These are phyloP conservation scores for Nansenia antarctica DNA, from an alignment of 2,113 vertebrate genomes.

Conservation along the genomic window DNA sequence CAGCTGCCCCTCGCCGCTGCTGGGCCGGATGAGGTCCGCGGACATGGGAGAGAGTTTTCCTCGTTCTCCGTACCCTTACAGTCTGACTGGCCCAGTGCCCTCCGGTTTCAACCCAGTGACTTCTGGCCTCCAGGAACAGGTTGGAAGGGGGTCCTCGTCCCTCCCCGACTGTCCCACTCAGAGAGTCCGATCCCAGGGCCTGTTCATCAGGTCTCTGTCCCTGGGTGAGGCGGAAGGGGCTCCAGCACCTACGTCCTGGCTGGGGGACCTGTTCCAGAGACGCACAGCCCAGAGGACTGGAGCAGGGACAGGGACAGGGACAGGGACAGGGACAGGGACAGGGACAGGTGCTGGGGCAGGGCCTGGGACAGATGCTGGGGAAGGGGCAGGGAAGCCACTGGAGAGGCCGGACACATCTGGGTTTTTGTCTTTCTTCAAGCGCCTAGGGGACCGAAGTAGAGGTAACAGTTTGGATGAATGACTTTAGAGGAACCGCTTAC, in stretches of 20 bases:
- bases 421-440: conserved; percentile 71
- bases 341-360: background rate
- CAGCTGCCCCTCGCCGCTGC: background rate
- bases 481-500: conserved; percentile 10
- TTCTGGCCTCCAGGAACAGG: background rate
- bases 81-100: background rate
- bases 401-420: conserved; percentile 52
- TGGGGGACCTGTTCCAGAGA: conserved; percentile 64
- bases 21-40: background rate
- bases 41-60: background rate
- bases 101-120: background rate
- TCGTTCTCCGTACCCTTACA: background rate
- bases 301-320: conserved; percentile 44
- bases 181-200: conserved; percentile 17
- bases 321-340: conserved; percentile 1
- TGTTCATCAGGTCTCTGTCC: conserved; percentile 47
- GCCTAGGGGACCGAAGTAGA: conserved; percentile 63
- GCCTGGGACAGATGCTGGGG: background rate
- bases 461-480: conserved; percentile 42
- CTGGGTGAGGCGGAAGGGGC: conserved; percentile 44
- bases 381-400: background rate
- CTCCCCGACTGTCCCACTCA: conserved; percentile 38
- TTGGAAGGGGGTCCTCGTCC: conserved; percentile 16
- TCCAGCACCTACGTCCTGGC: conserved; percentile 28
- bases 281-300: conserved; percentile 23